A percentile compares a stretch with the other conserved stretches of the same genome.
Evolutionary conservation across 2,888 invertebrate genomes (phyloP).

Genomic region (Watsonalla cultraria): DNA sequence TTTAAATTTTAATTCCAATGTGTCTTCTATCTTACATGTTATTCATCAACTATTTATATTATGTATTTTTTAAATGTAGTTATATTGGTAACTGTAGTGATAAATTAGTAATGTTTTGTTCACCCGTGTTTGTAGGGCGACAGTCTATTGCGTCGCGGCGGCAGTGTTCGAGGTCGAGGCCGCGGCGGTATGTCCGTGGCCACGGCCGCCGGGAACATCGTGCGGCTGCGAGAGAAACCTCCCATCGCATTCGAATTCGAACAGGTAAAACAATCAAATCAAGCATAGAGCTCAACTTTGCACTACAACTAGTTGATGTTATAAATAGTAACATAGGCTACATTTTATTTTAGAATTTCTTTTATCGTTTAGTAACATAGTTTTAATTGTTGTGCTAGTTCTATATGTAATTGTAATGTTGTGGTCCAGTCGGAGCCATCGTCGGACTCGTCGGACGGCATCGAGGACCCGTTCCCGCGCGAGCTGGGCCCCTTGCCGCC

Average conservation of each 20-base stretch:
- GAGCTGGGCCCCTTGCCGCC: constrained; percentile 69
- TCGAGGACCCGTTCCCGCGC: constrained; percentile 80
- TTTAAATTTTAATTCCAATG: no score
- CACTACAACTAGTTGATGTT: no score
- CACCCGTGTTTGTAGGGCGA: constrained; percentile 44
- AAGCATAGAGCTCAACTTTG: not conserved
- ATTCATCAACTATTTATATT: no score
- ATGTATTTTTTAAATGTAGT: no score
- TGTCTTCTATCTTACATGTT: no score
- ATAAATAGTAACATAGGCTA: no score
- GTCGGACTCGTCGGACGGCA: constrained; percentile 79
- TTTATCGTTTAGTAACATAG: no score
- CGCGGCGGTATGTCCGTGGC: constrained; percentile 47
- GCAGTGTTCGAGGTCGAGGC: constrained; percentile 51
- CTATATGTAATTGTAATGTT: not conserved
- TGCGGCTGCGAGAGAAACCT: constrained; percentile 53
- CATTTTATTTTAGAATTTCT: no score
- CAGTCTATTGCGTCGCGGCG: constrained; percentile 61
- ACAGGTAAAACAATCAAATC: constrained; percentile 30
- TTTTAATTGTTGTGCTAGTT: no score
- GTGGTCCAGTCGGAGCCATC: constrained; percentile 50
- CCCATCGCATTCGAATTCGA: constrained; percentile 48
- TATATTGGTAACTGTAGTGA: no score
- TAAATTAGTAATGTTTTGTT: no score
- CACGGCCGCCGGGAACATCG: constrained; percentile 59